A percentile compares a stretch with the other conserved stretches of the same genome.
phyloP scores from a whole-genome alignment of 2,797 vertebrate species.

The Notolepis coatsorum region DNA sequence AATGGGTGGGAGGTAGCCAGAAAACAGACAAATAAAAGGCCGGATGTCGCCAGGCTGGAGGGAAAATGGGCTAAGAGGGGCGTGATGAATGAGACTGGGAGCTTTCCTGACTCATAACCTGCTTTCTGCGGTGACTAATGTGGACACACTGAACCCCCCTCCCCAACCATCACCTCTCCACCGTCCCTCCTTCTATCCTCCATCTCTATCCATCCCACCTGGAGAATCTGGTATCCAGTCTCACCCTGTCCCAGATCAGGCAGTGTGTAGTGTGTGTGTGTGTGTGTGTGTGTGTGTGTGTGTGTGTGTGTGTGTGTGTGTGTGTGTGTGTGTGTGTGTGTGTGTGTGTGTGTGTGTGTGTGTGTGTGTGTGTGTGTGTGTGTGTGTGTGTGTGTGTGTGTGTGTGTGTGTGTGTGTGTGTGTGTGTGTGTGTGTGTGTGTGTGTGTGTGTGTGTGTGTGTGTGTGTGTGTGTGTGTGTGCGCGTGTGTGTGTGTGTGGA shows the following conservation, averaged over 20 bases:
- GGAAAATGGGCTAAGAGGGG: slow-evolving; percentile 77
- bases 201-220: slow-evolving; percentile 34
- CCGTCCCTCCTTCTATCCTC: slow-evolving; percentile 18
- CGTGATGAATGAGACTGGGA: slow-evolving; percentile 74
- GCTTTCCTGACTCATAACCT: slow-evolving; percentile 66
- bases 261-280: background rate
- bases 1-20: slow-evolving; percentile 15
- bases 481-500: background rate
- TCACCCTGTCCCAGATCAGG: slow-evolving; percentile 18
- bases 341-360: too few species aligned
- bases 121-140: slow-evolving; percentile 73
- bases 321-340: too few species aligned
- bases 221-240: slow-evolving; percentile 32
- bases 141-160: slow-evolving; percentile 45
- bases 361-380: too few species aligned
- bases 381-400: too few species aligned
- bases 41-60: slow-evolving; percentile 38
- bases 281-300: too few species aligned
- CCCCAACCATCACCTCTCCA: background rate
- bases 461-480: too few species aligned
- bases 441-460: too few species aligned
- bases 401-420: too few species aligned
- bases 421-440: too few species aligned
- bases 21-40: slow-evolving; percentile 62
- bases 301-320: too few species aligned